phyloP scores from a whole-genome alignment of 2,797 vertebrate genomes.

The Bovichtus variegatus region DNA sequence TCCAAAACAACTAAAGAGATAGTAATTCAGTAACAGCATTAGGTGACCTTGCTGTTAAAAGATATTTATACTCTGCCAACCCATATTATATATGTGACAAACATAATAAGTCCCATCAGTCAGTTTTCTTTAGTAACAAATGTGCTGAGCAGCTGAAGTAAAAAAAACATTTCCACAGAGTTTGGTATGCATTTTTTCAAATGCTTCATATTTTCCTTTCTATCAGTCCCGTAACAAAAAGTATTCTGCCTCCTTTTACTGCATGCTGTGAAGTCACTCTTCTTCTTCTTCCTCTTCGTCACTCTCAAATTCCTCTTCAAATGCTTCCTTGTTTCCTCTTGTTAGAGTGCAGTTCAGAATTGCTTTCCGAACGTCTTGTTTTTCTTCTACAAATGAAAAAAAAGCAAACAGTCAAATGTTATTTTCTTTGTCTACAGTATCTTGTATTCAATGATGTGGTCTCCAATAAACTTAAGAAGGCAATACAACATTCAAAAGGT shows the following conservation, averaged over 20 bases:
- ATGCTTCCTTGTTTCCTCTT: slow-evolving; percentile 49
- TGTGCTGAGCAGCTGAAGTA: slow-evolving; percentile 15
- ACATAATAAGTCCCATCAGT: background rate
- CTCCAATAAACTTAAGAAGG: background rate
- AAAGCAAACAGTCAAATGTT: background rate
- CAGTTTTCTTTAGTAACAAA: background rate
- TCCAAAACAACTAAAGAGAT: background rate
- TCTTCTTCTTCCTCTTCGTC: slow-evolving; percentile 69
- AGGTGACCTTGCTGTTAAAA: background rate
- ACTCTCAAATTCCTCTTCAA: slow-evolving; percentile 59
- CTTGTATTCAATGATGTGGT: background rate
- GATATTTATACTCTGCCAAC: background rate
- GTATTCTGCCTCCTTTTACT: background rate
- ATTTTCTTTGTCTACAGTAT: background rate
- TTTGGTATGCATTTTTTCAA: background rate
- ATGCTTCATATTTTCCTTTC: background rate
- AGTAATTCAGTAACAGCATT: background rate
- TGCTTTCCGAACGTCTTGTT: slow-evolving; percentile 83
- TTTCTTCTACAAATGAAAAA: slow-evolving; percentile 84
- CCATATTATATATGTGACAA: background rate
- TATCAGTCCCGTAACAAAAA: background rate
- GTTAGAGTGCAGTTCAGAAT: slow-evolving; percentile 85
- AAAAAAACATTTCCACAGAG: slow-evolving; percentile 1
- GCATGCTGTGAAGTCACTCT: slow-evolving; percentile 39
- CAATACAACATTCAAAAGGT: background rate